These are phyloP conservation scores for Apostichopus japonicus DNA, from an alignment of 35 echinoderm and acorn worm genomes.

Conservation along the genomic window DNA sequence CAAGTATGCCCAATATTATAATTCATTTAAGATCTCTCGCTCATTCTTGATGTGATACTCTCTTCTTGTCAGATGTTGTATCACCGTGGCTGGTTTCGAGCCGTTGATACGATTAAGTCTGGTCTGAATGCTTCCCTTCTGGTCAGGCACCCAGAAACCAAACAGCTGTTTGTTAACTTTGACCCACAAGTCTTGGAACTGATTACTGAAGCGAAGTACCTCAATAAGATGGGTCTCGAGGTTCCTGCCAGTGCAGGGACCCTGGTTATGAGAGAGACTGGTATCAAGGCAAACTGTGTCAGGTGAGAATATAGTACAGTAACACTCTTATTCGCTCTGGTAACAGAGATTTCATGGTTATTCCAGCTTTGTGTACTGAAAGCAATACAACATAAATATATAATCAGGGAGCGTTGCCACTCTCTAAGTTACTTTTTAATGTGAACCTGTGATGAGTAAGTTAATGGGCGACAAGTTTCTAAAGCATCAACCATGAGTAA, in stretches of 20 bases:
- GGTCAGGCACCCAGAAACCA: conserved; percentile 96
- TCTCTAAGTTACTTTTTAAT: too few species aligned
- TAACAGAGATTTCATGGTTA: too few species aligned
- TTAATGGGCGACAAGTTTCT: too few species aligned
- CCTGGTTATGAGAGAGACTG: conserved; percentile 80
- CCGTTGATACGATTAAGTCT: conserved; percentile 91
- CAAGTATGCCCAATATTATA: too few species aligned
- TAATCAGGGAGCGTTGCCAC: too few species aligned
- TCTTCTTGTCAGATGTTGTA: conserved; percentile 39
- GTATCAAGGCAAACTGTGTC: conserved; percentile 86
- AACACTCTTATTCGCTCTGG: too few species aligned
- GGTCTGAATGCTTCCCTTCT: conserved; percentile 92
- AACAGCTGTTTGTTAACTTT: conserved; percentile 99
- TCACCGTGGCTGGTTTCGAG: conserved; percentile 75
- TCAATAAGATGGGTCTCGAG: conserved; percentile 92
- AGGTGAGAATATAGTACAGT: conserved; percentile 59
- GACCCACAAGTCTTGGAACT: conserved; percentile 98
- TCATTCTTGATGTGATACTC: background rate
- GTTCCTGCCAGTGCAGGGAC: conserved; percentile 82
- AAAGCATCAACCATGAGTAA: too few species aligned
- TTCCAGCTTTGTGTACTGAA: too few species aligned
- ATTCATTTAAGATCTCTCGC: too few species aligned
- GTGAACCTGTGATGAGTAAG: too few species aligned
- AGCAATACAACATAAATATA: too few species aligned
- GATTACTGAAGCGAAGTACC: conserved; percentile 97